phyloP scores from a whole-genome alignment of 2,797 vertebrate species.

The Hoplostethus atlanticus region DNA sequence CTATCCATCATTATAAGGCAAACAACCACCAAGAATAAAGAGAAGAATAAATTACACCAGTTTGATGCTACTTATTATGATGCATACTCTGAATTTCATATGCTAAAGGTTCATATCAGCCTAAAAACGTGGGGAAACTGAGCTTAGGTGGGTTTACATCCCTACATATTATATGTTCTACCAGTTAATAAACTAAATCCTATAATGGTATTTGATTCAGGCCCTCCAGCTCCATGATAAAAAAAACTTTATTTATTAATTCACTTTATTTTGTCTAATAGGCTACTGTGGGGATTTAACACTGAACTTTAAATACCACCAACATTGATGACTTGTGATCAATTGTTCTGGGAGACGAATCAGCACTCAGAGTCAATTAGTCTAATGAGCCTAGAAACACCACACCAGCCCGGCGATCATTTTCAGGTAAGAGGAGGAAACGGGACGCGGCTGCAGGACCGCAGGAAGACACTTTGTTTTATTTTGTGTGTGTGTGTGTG shows the following conservation, averaged over 20 bases:
- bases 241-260: too few species aligned
- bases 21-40: too few species aligned
- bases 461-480: constrained; percentile 6
- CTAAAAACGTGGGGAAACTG: too few species aligned
- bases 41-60: too few species aligned
- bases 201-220: not conserved
- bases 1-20: too few species aligned
- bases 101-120: too few species aligned
- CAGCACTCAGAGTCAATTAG: constrained; percentile 53
- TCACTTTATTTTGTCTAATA: not conserved
- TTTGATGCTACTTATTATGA: too few species aligned
- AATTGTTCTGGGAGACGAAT: constrained; percentile 17
- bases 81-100: too few species aligned
- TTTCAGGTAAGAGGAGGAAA: constrained; percentile 59
- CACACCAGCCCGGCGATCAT: constrained; percentile 7
- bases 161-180: not conserved
- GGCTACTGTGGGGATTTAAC: not conserved
- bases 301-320: not conserved
- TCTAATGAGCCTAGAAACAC: constrained; percentile 39
- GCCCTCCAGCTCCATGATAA: too few species aligned
- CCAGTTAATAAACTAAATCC: too few species aligned
- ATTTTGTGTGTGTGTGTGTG: too few species aligned
- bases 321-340: not conserved
- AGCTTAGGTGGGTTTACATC: too few species aligned
- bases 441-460: constrained; percentile 76